Percentiles rank a stretch among this genome's conserved stretches.
Conservation (phyloP, 2,113 vertebrate genomes). For the Echinops telfairi region DNA sequence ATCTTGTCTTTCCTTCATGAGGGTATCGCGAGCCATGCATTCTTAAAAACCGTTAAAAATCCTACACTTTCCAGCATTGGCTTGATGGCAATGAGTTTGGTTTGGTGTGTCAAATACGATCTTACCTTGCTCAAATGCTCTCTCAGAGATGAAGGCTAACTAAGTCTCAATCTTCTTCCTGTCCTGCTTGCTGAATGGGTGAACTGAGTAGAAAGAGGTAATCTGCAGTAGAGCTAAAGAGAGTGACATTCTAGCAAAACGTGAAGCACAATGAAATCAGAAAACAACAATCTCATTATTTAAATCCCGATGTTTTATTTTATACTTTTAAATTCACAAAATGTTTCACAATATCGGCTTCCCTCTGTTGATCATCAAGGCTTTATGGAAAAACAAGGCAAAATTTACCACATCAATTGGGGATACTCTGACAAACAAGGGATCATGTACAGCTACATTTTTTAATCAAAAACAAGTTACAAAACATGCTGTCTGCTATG, state of each 20-base stretch:
- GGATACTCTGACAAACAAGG: slow-evolving; percentile 60
- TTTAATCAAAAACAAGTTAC: slow-evolving; percentile 64
- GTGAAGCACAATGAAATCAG: background rate
- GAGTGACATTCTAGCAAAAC: background rate
- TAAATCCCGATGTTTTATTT: slow-evolving; percentile 76
- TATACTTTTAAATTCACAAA: slow-evolving; percentile 73
- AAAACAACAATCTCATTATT: slow-evolving; percentile 64
- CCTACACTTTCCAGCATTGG: too few species aligned
- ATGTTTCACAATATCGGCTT: slow-evolving; percentile 67
- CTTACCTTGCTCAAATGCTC: background rate
- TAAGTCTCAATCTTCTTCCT: background rate
- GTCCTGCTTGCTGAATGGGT: background rate
- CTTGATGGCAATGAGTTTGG: too few species aligned
- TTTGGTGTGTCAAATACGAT: background rate
- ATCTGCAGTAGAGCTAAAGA: background rate
- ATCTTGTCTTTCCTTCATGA: too few species aligned
- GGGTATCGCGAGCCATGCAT: too few species aligned
- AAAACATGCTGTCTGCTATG: slow-evolving; percentile 64
- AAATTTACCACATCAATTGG: slow-evolving; percentile 43
- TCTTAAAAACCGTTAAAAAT: too few species aligned
- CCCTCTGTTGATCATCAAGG: slow-evolving; percentile 67
- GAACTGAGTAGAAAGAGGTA: background rate
- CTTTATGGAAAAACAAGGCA: slow-evolving; percentile 69
- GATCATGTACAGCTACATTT: slow-evolving; percentile 62
- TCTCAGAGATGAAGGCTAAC: background rate